Percentiles rank a stretch among this genome's conserved stretches.
These are phyloP conservation scores for Aegotheles bennettii DNA, from an alignment of 2,113 vertebrate genomes.

Conservation along the genomic window DNA sequence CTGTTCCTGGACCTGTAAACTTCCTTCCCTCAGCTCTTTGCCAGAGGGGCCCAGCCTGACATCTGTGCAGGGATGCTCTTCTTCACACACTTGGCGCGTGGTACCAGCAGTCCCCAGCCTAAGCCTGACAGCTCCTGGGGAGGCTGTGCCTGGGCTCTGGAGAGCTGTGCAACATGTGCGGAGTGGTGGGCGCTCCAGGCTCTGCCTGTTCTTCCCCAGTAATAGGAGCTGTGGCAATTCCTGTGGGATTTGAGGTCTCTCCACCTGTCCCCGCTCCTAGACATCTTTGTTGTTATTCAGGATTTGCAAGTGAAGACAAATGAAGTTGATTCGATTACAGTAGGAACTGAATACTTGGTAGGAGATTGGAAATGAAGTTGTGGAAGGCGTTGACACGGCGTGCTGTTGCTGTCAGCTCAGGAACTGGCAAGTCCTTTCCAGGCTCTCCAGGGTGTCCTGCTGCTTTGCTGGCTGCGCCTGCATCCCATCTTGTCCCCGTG, in stretches of 20 bases:
- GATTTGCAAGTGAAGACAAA: neutral
- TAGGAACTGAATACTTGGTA: neutral
- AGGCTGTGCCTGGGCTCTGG: neutral
- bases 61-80: rapidly evolving
- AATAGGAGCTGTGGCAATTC: neutral
- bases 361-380: neutral
- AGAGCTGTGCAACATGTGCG: neutral
- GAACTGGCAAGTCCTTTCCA: neutral
- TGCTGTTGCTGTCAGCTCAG: neutral
- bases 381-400: rapidly evolving
- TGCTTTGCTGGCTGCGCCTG: neutral
- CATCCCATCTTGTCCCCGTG: neutral
- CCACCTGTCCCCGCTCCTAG: neutral
- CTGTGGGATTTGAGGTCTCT: neutral
- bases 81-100: neutral
- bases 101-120: neutral
- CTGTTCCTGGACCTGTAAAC: neutral
- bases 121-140: neutral
- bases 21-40: neutral
- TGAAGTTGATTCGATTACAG: neutral
- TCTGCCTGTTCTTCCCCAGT: rapidly evolving
- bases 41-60: neutral
- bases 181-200: rapidly evolving
- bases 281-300: neutral
- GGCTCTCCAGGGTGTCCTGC: neutral